Conservation (phyloP, 92 coral and sea anemone species). For the Montipora capitata region DNA sequence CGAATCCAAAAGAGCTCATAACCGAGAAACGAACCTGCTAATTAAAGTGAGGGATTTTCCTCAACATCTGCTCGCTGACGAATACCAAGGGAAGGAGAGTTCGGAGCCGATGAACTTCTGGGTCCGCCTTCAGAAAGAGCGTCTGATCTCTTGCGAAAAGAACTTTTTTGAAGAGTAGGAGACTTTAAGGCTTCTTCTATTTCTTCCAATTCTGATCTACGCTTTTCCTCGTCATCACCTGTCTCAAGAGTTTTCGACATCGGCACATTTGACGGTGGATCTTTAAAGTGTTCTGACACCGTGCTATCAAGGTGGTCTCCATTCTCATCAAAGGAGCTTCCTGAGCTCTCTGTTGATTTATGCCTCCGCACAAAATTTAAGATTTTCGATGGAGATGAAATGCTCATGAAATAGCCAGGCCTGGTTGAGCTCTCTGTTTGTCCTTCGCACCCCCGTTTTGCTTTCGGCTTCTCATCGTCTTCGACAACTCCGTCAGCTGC, state of each 20-base stretch:
- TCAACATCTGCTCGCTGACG: neutral
- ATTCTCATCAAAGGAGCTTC: neutral
- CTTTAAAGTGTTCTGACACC: neutral
- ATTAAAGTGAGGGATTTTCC: neutral
- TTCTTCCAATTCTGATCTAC: conserved; percentile 46
- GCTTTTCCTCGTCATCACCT: conserved; percentile 22
- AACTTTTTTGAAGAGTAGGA: conserved; percentile 59
- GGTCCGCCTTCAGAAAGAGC: conserved; percentile 65
- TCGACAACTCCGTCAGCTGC: neutral
- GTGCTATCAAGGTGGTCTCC: neutral
- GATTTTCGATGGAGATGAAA: conserved; percentile 65
- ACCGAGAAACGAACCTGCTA: neutral
- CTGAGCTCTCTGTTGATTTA: conserved; percentile 17
- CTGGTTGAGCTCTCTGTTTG: conserved; percentile 12
- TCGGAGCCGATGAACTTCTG: conserved; percentile 75
- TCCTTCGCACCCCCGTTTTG: neutral
- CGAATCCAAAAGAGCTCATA: no score
- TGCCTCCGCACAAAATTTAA: conserved; percentile 7
- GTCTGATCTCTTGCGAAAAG: conserved; percentile 74
- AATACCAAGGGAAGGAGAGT: neutral
- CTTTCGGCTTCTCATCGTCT: conserved; percentile 2
- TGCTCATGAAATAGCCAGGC: conserved; percentile 48
- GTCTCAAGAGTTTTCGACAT: neutral
- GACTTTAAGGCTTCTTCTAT: conserved; percentile 63
- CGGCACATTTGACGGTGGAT: neutral